Evolutionary conservation across 2,888 invertebrate genomes (phyloP).

Genomic region (Ceraclea dissimilis): DNA sequence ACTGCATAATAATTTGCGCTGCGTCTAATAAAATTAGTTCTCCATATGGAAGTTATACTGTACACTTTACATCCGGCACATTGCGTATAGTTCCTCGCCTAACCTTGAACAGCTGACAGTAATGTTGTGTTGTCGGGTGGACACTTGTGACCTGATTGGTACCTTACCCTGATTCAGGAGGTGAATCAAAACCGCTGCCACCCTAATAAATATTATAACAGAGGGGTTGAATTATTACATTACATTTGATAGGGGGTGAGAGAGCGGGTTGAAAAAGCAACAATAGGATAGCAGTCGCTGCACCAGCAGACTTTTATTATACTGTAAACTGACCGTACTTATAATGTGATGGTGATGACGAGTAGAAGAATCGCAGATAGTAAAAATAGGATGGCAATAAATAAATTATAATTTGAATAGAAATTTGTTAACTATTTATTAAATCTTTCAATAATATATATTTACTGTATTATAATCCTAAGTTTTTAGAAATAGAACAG

Average conservation of each 20-base stretch:
- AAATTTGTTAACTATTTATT: too few species aligned
- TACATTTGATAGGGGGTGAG: neutral
- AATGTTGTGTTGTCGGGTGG: neutral
- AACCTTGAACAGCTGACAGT: neutral
- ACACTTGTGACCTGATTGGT: neutral
- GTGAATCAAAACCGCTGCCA: neutral
- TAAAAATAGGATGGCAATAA: too few species aligned
- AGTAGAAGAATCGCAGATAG: too few species aligned
- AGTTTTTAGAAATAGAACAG: too few species aligned
- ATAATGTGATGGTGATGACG: too few species aligned
- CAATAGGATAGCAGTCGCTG: neutral
- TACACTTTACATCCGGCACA: neutral
- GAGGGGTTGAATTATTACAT: neutral
- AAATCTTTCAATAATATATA: too few species aligned
- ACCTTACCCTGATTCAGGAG: constrained; percentile 1
- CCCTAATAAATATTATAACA: neutral
- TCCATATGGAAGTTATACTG: too few species aligned
- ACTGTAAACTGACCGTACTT: too few species aligned
- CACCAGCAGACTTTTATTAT: neutral
- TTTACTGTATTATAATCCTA: too few species aligned
- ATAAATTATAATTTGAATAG: too few species aligned
- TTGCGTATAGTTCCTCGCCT: neutral
- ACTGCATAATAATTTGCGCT: too few species aligned
- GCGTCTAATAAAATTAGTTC: too few species aligned
- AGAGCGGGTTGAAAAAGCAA: neutral